These are phyloP conservation scores for Cephus sareptanus DNA, from an alignment of 2,888 invertebrate genomes.

Conservation along the genomic window DNA sequence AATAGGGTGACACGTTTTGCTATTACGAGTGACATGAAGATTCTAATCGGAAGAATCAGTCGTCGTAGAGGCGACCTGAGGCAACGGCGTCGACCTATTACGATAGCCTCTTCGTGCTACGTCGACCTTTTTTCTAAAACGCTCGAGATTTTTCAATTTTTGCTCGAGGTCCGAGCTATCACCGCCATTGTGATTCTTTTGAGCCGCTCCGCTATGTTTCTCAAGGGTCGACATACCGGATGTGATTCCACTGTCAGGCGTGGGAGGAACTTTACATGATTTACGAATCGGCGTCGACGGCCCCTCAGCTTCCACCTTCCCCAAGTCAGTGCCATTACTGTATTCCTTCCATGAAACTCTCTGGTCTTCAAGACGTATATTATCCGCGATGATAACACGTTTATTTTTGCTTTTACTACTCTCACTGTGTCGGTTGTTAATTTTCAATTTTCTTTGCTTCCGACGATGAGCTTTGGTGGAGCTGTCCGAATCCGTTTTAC, in stretches of 20 bases:
- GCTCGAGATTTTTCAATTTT: constrained; percentile 43
- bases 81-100: constrained; percentile 39
- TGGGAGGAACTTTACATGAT: constrained; percentile 42
- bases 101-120: constrained; percentile 49
- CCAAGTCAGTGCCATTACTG: constrained; percentile 29
- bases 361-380: constrained; percentile 22
- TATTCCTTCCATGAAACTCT: constrained; percentile 28
- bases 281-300: constrained; percentile 42
- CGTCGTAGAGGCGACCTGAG: constrained; percentile 29
- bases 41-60: constrained; percentile 57
- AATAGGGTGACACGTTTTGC: constrained; percentile 28
- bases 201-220: constrained; percentile 35
- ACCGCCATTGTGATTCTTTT: constrained; percentile 32
- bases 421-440: constrained; percentile 23
- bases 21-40: not conserved
- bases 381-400: constrained; percentile 35
- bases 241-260: constrained; percentile 60
- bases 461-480: constrained; percentile 32
- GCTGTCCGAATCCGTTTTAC: constrained; percentile 42
- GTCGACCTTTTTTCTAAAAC: constrained; percentile 57
- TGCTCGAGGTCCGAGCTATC: constrained; percentile 55
- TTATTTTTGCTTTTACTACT: constrained; percentile 37
- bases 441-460: constrained; percentile 42
- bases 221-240: constrained; percentile 57
- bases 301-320: constrained; percentile 7